Conservation (phyloP, 2,888 invertebrate genomes). For the Drosophila subsilvestris region DNA sequence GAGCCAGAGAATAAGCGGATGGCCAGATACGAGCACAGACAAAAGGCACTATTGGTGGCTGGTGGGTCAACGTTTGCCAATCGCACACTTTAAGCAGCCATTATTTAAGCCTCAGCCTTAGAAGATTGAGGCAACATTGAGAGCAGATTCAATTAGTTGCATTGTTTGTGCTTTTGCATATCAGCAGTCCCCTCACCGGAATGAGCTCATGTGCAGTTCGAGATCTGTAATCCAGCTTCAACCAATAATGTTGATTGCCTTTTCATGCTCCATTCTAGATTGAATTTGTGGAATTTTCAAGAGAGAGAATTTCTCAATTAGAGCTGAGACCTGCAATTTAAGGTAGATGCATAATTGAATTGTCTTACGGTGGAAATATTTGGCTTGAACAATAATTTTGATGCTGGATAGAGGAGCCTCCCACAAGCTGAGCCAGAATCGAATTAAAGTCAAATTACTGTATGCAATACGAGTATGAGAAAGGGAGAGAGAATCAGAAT, state of each 20-base stretch:
- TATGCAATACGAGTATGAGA: background rate
- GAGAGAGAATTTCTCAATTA: background rate
- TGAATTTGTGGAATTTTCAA: too few species aligned
- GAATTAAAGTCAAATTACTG: too few species aligned
- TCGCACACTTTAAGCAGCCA: background rate
- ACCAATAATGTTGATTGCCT: slow-evolving; percentile 53
- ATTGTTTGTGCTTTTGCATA: background rate
- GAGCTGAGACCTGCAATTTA: too few species aligned
- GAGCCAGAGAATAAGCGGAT: background rate
- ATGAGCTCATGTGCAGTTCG: too few species aligned
- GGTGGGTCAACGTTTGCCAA: background rate
- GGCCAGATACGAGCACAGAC: background rate
- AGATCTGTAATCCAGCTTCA: slow-evolving; percentile 21
- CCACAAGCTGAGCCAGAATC: too few species aligned
- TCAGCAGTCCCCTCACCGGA: background rate
- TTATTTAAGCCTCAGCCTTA: too few species aligned
- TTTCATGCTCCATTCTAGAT: slow-evolving; percentile 60
- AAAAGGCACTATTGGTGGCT: background rate
- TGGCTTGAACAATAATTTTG: slow-evolving; percentile 23
- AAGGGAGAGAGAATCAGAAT: background rate
- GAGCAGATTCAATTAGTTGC: background rate
- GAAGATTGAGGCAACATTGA: background rate
- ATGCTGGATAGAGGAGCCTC: background rate
- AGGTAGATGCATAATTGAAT: too few species aligned
- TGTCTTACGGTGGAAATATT: background rate